Percentiles rank a stretch among this genome's conserved stretches.
Conservation (phyloP, 1,140 invertebrate genomes). For the Drosophila hydei region DNA sequence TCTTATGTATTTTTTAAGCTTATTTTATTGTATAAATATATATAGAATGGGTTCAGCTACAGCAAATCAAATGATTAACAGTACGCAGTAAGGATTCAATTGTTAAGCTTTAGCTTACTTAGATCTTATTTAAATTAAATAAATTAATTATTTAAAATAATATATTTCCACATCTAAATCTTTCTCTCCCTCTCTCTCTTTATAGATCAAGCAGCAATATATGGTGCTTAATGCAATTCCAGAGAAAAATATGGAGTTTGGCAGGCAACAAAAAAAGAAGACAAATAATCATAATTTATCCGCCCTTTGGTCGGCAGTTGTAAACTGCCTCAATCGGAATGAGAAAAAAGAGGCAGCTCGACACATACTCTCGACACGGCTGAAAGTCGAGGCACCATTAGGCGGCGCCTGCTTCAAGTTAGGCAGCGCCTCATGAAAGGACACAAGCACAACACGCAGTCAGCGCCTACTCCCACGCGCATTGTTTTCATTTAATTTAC, state of each 20-base stretch:
- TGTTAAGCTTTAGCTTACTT: too few relatives aligned
- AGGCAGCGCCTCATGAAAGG: conserved; percentile 24
- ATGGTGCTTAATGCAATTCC: conserved; percentile 15
- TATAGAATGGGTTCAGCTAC: too few relatives aligned
- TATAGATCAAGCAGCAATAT: too few relatives aligned
- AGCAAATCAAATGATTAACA: too few relatives aligned
- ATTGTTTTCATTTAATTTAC: conserved; percentile 50
- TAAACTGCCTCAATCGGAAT: not conserved
- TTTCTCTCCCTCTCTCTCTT: too few relatives aligned
- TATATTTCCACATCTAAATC: too few relatives aligned
- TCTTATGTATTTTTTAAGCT: too few relatives aligned
- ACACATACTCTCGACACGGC: not conserved
- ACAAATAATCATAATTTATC: conserved; percentile 30
- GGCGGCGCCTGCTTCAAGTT: conserved; percentile 45
- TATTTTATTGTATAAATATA: too few relatives aligned
- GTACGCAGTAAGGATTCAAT: too few relatives aligned
- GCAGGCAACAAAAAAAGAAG: conserved; percentile 4
- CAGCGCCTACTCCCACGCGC: conserved; percentile 39
- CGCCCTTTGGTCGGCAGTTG: conserved; percentile 1
- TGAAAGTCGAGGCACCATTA: conserved; percentile 1
- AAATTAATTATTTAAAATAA: too few relatives aligned
- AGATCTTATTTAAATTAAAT: too few relatives aligned
- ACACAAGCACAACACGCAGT: conserved; percentile 27
- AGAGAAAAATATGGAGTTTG: conserved; percentile 12
- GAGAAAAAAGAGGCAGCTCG: not conserved